These are phyloP conservation scores for Salvelinus fontinalis DNA, from an alignment of 2,113 vertebrate species.

Conservation along the genomic window DNA sequence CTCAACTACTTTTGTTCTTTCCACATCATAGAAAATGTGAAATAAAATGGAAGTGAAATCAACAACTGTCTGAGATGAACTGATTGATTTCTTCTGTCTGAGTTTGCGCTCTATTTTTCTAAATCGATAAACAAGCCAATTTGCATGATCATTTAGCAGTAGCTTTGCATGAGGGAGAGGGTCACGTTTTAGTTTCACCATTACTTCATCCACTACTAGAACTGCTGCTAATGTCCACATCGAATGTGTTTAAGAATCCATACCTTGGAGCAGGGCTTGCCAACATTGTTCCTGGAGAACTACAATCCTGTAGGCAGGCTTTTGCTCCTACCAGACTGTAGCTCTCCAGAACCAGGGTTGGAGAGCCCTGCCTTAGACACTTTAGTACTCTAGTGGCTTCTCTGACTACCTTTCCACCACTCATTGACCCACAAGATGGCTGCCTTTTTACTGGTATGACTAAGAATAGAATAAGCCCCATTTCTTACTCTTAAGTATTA, in stretches of 20 bases:
- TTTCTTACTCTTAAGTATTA: neutral
- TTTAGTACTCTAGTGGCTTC: conserved; percentile 39
- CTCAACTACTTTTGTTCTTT: conserved; percentile 70
- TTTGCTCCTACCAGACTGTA: too few relatives aligned
- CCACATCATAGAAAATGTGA: conserved; percentile 74
- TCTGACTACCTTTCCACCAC: conserved; percentile 3
- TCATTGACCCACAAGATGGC: conserved; percentile 12
- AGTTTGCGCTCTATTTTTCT: conserved; percentile 45
- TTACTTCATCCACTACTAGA: conserved; percentile 63
- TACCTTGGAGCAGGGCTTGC: conserved; percentile 8
- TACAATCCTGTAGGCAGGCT: too few relatives aligned
- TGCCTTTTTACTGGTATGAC: conserved; percentile 4
- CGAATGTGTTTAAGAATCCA: conserved; percentile 67
- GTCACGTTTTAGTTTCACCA: conserved; percentile 44
- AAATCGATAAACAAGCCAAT: neutral
- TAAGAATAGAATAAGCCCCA: neutral
- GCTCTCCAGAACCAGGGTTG: too few relatives aligned
- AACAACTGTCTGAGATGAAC: conserved; percentile 70
- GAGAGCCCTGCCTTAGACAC: conserved; percentile 10
- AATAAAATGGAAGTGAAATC: conserved; percentile 79
- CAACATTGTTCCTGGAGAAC: too few relatives aligned
- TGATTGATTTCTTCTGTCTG: conserved; percentile 69
- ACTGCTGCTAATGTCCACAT: conserved; percentile 71
- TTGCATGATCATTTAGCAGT: conserved; percentile 19
- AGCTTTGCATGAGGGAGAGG: conserved; percentile 64